A percentile compares a stretch with the other conserved stretches of the same genome.
Conservation (phyloP, 2,113 vertebrate species). For the Pygoscelis adeliae region DNA sequence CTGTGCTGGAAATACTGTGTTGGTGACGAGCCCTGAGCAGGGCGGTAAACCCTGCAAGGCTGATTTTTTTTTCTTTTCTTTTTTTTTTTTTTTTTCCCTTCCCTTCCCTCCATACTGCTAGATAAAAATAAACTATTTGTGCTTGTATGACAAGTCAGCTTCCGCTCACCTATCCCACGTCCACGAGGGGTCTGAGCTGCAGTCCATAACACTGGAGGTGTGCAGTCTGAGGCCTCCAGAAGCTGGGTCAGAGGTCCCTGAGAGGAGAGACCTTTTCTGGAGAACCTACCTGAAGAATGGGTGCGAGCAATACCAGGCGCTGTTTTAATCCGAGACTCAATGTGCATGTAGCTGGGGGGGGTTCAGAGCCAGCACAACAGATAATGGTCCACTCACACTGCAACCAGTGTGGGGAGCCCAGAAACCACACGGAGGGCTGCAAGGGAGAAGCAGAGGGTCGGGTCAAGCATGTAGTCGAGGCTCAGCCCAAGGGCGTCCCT, state of each 20-base stretch:
- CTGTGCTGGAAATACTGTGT: background rate
- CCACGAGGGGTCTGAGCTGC: background rate
- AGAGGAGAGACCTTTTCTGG: background rate
- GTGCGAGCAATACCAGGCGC: background rate
- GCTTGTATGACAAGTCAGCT: background rate
- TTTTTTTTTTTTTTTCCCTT: too few species aligned
- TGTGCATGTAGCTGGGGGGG: background rate
- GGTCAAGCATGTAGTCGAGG: background rate
- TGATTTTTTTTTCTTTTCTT: fast-evolving
- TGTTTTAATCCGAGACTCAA: background rate
- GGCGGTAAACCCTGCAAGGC: background rate
- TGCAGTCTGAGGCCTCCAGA: background rate
- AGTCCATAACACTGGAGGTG: fast-evolving
- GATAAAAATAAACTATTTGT: background rate
- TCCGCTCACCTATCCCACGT: background rate
- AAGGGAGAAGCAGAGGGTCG: fast-evolving
- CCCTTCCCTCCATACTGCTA: background rate
- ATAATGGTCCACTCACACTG: background rate
- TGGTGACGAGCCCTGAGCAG: background rate
- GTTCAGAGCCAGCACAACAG: too few species aligned
- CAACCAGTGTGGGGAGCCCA: background rate
- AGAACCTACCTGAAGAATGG: fast-evolving
- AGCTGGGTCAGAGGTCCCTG: background rate
- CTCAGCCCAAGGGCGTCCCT: background rate
- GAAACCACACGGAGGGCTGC: background rate